Evolutionary conservation across 2,113 vertebrate genomes (phyloP), one percentile per base, ranked within the genome.

Genomic region (Macrotus californicus): DNA sequence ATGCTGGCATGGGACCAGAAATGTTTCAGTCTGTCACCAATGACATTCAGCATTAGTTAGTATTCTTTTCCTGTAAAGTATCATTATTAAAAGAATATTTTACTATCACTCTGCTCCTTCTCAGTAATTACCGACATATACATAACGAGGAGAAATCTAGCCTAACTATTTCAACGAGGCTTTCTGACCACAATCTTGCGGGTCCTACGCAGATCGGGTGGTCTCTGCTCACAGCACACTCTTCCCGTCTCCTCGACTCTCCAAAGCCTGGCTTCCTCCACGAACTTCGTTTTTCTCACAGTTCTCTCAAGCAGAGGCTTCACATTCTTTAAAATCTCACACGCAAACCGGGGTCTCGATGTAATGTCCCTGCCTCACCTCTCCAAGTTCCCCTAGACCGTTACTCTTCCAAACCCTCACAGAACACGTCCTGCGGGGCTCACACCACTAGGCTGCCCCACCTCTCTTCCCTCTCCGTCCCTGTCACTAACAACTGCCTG

Each of bases 51-150:
- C 66, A 87, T 84, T 24, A 64, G 56, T 87, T 76, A 89, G 69
- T 43, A 89, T 61, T 11, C 31, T 86, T 67, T 89, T 89, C 52
- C 92, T 81, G 46, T 70, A 72, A 91, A 43, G 61, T 10, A 83
- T 56, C 93, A 88, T 56, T 46, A 82, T 80, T 80, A 83, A 91
- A 87, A 85, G 61, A 82, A 79, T 56, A 69, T 80, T 91, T 96
- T 86, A 87, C 48, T 46, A 76, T 70, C 52, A 84, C 83, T 79
- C 79, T 54, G 54, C 10, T 93, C 72, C 87, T 95, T 85, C 29
- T 67, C 56, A 46, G 91, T 94, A 94, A 93, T 91, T 81, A 95
- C 0, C 82, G 87, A 90, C 83, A 93, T 52, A 86, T 75, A 91
- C 29, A 66, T 54, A 89, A 92, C 24, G 67, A 79, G 50, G 89